Conservation (phyloP, 2,797 vertebrate species). For the Chromobotia macracanthus region DNA sequence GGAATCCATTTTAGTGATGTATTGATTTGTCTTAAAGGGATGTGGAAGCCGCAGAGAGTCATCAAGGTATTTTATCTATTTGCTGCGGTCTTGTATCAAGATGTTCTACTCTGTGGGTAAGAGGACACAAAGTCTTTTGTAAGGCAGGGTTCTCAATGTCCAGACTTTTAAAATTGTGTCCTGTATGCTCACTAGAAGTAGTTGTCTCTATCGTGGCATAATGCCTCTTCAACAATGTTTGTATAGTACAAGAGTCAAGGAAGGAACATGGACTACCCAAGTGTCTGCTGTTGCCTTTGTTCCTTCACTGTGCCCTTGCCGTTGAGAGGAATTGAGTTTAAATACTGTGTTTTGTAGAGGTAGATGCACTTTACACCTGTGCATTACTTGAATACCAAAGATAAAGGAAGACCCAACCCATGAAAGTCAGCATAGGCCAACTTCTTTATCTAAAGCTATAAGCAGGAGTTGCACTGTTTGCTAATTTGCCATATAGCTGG, state of each 20-base stretch:
- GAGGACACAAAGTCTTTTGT: not conserved
- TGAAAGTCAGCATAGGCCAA: not conserved
- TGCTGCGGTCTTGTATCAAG: conserved; percentile 1
- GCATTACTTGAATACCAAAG: not conserved
- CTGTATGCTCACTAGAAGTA: not conserved
- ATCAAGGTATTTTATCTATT: not conserved
- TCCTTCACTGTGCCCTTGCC: not conserved
- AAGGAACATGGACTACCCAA: not conserved
- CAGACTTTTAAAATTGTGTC: not conserved
- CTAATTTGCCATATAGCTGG: not conserved
- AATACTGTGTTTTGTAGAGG: not conserved
- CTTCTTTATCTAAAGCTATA: not conserved
- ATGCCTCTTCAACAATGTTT: not conserved
- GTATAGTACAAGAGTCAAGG: not conserved
- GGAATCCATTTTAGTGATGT: conserved; percentile 77
- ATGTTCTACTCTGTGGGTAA: conserved; percentile 2
- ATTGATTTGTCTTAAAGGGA: conserved; percentile 71
- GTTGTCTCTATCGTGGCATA: not conserved
- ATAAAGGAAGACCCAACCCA: not conserved
- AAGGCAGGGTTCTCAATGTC: not conserved
- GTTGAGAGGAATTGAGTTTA: conserved; percentile 1
- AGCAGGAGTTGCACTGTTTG: not conserved
- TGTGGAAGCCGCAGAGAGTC: not conserved
- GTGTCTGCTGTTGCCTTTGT: not conserved
- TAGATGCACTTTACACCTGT: not conserved